These are phyloP conservation scores for crab-eating macaque (Macaca fascicularis) DNA, from an alignment of 2,113 vertebrate species.

Conservation along the genomic window DNA sequence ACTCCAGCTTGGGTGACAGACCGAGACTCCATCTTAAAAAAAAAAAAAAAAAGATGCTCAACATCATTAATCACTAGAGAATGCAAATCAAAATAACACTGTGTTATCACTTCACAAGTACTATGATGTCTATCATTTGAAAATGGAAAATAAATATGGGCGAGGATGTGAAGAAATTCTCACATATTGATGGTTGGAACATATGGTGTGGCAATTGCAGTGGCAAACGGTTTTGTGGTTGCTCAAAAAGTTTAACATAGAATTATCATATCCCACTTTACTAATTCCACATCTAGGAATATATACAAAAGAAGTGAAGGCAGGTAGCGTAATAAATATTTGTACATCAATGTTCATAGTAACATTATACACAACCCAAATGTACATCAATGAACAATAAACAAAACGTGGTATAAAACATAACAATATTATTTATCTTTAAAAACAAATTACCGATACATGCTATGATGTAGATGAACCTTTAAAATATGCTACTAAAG, in stretches of 20 bases:
- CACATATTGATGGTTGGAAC: not conserved
- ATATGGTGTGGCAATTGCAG: not conserved
- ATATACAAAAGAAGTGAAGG: not conserved
- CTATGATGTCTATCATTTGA: not conserved
- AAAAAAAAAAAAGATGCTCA: not conserved
- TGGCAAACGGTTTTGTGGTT: not conserved
- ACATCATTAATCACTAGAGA: not conserved
- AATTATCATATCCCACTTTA: not conserved
- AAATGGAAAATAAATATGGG: not conserved
- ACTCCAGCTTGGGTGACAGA: no score
- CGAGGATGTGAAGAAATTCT: not conserved
- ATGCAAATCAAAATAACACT: not conserved
- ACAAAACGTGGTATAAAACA: not conserved
- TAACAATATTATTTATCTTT: no score
- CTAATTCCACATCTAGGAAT: not conserved
- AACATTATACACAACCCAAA: not conserved
- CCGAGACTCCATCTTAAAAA: no score
- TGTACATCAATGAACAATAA: not conserved
- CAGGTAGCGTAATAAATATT: no score
- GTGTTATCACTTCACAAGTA: not conserved
- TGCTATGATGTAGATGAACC: not conserved
- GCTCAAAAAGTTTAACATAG: not conserved
- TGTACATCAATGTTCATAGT: not conserved
- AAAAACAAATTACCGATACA: no score
- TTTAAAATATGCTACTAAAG: no score